Evolutionary conservation across 2,888 invertebrate species (phyloP).

Genomic region (Drosophila pegasa): DNA sequence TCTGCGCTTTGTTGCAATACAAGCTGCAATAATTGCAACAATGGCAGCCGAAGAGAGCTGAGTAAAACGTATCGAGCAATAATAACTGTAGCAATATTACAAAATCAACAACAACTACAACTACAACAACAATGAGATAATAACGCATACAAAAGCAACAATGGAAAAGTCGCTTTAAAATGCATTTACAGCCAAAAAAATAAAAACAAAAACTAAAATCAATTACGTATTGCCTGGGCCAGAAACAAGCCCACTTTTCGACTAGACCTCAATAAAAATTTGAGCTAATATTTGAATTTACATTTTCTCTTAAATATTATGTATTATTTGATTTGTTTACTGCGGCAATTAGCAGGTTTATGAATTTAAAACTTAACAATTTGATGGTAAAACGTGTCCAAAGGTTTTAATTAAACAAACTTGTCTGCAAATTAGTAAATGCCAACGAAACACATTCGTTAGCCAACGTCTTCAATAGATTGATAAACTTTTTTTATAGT

Average conservation of each 20-base stretch:
- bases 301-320: constrained; percentile 3
- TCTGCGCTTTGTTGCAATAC: constrained; percentile 70
- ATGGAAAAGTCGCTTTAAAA: constrained; percentile 30
- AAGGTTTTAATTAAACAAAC: constrained; percentile 61
- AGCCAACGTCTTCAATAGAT: constrained; percentile 9
- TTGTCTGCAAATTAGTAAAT: constrained; percentile 69
- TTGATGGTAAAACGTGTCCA: constrained; percentile 43
- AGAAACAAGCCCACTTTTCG: constrained; percentile 70
- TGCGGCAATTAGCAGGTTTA: constrained; percentile 55
- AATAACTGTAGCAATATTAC: constrained; percentile 78
- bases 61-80: constrained; percentile 68
- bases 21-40: constrained; percentile 74
- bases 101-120: constrained; percentile 59
- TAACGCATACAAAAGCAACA: constrained; percentile 35
- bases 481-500: background rate
- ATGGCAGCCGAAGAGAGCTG: constrained; percentile 53
- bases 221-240: constrained; percentile 15
- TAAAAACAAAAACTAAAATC: constrained; percentile 28
- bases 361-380: constrained; percentile 39
- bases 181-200: constrained; percentile 29
- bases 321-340: constrained; percentile 14
- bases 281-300: constrained; percentile 2
- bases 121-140: constrained; percentile 48
- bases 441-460: constrained; percentile 35
- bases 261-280: constrained; percentile 7